These are phyloP conservation scores for Loris lydekkerianus DNA, from an alignment of 2,797 vertebrate species.

Conservation along the genomic window DNA sequence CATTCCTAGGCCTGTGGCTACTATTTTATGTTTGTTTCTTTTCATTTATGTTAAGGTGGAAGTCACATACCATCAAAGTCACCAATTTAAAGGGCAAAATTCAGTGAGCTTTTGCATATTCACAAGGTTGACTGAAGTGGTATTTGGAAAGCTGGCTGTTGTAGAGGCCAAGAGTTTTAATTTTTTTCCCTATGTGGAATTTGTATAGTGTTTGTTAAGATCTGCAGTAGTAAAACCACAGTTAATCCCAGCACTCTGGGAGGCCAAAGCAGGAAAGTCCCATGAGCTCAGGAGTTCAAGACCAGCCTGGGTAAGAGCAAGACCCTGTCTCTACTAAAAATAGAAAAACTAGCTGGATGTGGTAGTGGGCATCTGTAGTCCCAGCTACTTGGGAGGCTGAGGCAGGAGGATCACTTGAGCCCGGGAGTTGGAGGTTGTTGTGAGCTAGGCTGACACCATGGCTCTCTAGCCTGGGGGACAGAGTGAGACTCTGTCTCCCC, in stretches of 20 bases:
- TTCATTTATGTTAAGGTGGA: background rate
- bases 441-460: too few species aligned
- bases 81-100: background rate
- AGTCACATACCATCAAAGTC: accelerated
- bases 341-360: too few species aligned
- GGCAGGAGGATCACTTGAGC: too few species aligned
- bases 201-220: background rate
- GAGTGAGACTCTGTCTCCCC: too few species aligned
- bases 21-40: background rate
- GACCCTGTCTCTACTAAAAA: too few species aligned
- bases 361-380: too few species aligned
- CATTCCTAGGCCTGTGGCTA: accelerated
- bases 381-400: too few species aligned
- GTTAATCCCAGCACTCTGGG: background rate
- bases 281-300: too few species aligned
- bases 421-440: too few species aligned
- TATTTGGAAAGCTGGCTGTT: background rate
- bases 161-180: background rate
- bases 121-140: background rate
- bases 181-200: background rate
- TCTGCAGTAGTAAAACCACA: background rate
- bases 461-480: too few species aligned
- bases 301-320: too few species aligned
- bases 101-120: accelerated
- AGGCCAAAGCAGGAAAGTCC: too few species aligned